Base-by-base conservation (phyloP, 2,888 invertebrate genomes). In the Enoplolaimus lenunculus region DNA sequence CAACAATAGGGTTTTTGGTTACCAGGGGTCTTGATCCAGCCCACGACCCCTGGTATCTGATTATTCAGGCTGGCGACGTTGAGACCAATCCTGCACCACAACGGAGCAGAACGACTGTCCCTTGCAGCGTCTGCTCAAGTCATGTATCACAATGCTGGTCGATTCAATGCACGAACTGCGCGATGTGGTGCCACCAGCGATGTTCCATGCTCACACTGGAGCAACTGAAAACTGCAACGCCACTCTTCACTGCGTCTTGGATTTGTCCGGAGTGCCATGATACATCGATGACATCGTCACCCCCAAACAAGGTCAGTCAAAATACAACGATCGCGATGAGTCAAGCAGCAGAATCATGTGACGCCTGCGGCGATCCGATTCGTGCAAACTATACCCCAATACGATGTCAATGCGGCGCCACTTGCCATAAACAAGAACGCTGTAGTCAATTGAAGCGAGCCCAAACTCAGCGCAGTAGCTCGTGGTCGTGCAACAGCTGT, bases 11-110 rank as follows among this genome's bases (percentile, higher is more conserved):
- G 57, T 62, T 62, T 62, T 62, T 62, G 64, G 64, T 7, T 13
- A n/a, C 64, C 64, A 62, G 64, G n/a, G 7, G 64, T 26, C 64
- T n/a, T 62, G 31, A n/a, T 62, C 64, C 64, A 26, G 64, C 64
- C 64, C 26, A 62, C 64, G 64, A 62, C 64, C 64, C n/a, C 7
- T 62, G 64, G 64, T 13, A 30, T 30, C 26, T 62, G 7, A 29
- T 62, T 7, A 62, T 62, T 26, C 13, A 30, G 64, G 64, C 64
- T 26, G n/a, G 64, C 7, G 64, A 62, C 64, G n/a, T 62, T 16
- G 64, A 62, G n/a, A 7, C 26, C 7, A 62, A 62, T n/a, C 64
- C 64, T 7, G 64, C 30, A 29, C 64, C 64, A 33, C 7, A 33
- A 7, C 28, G 13, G 13, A n/a, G n/a, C n/a, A n/a, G n/a, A n/a